These are phyloP conservation scores for Apomyelois bistriatella DNA, from an alignment of 2,888 invertebrate species.

Conservation along the genomic window DNA sequence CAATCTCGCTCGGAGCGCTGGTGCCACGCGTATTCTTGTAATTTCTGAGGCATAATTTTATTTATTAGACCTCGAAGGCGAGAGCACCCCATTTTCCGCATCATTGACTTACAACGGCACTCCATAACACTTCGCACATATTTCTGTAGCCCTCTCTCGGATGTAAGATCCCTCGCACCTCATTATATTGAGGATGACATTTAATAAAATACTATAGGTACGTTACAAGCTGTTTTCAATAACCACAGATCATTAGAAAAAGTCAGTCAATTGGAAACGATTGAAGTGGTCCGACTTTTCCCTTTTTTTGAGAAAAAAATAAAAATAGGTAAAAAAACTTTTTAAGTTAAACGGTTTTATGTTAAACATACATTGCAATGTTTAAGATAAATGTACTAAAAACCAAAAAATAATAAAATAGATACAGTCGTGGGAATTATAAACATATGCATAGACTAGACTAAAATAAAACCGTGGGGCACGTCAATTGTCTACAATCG, in stretches of 20 bases:
- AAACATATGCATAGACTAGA: no score
- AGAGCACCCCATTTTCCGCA: conserved; percentile 78
- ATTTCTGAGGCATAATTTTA: conserved; percentile 79
- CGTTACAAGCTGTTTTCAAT: conserved; percentile 65
- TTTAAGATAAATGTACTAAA: no score
- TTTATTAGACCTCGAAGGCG: conserved; percentile 74
- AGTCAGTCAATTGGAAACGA: not conserved
- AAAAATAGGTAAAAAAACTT: not conserved
- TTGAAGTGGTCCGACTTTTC: not conserved
- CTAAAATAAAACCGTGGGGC: no score
- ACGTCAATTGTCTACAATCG: no score
- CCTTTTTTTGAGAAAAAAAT: not conserved
- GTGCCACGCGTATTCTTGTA: conserved; percentile 74
- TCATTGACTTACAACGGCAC: conserved; percentile 80
- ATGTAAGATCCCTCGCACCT: conserved; percentile 71
- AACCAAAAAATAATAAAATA: no score
- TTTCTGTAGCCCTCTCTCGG: conserved; percentile 73
- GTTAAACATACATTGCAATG: no score
- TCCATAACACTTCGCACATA: conserved; percentile 79
- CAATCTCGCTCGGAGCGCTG: conserved; percentile 71
- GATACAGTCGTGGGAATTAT: no score
- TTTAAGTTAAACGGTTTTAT: no score
- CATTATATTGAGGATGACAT: conserved; percentile 79
- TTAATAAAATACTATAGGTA: conserved; percentile 77
- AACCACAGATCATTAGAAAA: conserved; percentile 38